Conservation (phyloP, 2,888 invertebrate genomes). For the Chalcis sispes region DNA sequence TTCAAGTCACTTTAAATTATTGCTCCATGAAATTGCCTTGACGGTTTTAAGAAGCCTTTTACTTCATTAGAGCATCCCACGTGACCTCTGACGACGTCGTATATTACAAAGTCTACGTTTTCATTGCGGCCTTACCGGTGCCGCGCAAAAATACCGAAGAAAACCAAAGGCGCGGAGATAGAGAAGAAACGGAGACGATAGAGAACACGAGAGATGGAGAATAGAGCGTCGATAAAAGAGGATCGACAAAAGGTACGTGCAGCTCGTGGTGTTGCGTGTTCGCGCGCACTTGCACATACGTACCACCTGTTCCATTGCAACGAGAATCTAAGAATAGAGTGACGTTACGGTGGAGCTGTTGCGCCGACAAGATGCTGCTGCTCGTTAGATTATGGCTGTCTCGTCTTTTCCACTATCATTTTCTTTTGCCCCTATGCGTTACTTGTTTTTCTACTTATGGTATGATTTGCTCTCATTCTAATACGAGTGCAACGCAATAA, state of each 20-base stretch:
- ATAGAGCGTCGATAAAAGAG: too few relatives aligned
- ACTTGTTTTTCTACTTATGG: constrained; percentile 15
- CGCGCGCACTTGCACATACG: constrained; percentile 18
- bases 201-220: background rate
- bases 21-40: constrained; percentile 24
- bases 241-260: background rate
- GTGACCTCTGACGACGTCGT: constrained; percentile 10
- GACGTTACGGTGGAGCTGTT: constrained; percentile 59
- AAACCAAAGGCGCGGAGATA: background rate
- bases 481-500: too few relatives aligned
- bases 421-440: background rate
- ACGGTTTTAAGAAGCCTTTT: constrained; percentile 38
- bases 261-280: background rate
- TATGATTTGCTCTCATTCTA: constrained; percentile 4
- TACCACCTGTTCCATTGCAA: constrained; percentile 71
- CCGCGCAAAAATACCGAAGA: constrained; percentile 7
- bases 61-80: constrained; percentile 42
- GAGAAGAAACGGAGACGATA: constrained; percentile 1
- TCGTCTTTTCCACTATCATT: constrained; percentile 23
- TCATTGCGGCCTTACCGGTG: constrained; percentile 26
- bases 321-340: constrained; percentile 70
- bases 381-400: constrained; percentile 62
- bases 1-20: constrained; percentile 51
- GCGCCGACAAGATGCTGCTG: constrained; percentile 61
- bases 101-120: constrained; percentile 40